A percentile compares a stretch with the other conserved stretches of the same genome.
phyloP scores from a whole-genome alignment of 2,888 invertebrate genomes.

The Yponomeuta malinellus region DNA sequence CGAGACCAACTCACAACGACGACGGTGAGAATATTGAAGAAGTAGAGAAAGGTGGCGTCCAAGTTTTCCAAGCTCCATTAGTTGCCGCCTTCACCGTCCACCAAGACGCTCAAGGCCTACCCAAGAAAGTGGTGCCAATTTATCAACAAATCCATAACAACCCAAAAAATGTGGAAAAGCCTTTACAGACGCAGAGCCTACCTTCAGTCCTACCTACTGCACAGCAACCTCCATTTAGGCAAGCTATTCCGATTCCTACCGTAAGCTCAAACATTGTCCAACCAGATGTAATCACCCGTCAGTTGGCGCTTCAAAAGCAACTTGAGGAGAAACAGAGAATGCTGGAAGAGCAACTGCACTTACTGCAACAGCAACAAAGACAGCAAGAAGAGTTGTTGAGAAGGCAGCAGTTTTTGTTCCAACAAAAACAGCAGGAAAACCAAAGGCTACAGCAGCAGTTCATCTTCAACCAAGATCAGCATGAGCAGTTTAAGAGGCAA shows the following conservation, averaged over 20 bases:
- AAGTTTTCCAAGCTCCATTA: slow-evolving; percentile 87
- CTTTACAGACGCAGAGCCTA: not conserved
- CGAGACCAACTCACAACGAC: slow-evolving; percentile 80
- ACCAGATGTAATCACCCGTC: slow-evolving; percentile 51
- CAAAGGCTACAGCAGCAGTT: slow-evolving; percentile 32
- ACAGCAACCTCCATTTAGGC: slow-evolving; percentile 20
- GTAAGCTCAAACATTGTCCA: slow-evolving; percentile 30
- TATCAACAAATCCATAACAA: slow-evolving; percentile 64
- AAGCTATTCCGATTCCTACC: not conserved
- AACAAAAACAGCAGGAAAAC: slow-evolving; percentile 62
- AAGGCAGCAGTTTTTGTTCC: slow-evolving; percentile 77
- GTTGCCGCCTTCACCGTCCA: slow-evolving; percentile 91
- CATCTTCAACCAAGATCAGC: not conserved
- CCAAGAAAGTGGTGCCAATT: slow-evolving; percentile 86
- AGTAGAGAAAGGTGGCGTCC: slow-evolving; percentile 81
- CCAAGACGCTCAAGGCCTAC: slow-evolving; percentile 85
- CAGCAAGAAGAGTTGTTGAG: slow-evolving; percentile 81
- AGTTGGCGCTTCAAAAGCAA: slow-evolving; percentile 58
- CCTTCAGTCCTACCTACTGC: slow-evolving; percentile 18
- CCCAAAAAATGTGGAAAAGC: not conserved
- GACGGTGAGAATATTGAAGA: slow-evolving; percentile 81
- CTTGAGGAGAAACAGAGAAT: slow-evolving; percentile 81
- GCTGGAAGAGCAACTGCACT: slow-evolving; percentile 81
- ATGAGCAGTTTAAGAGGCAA: not conserved
- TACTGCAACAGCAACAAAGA: slow-evolving; percentile 79